A percentile compares a stretch with the other conserved stretches of the same genome.
These are phyloP conservation scores for Halictus ligatus DNA, from an alignment of 2,888 invertebrate species.

Conservation along the genomic window DNA sequence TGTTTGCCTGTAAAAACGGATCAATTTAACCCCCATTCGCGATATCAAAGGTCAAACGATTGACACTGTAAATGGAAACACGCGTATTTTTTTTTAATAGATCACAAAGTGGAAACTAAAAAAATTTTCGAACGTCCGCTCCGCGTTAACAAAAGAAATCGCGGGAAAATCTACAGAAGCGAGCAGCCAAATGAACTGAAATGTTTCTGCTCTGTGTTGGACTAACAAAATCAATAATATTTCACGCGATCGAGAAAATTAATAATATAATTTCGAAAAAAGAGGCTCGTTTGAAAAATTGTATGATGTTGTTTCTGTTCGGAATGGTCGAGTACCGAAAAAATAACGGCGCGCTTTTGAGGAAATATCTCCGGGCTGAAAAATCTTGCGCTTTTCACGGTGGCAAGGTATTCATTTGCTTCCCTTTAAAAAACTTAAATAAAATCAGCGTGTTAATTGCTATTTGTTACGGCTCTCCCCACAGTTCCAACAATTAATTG, in stretches of 20 bases:
- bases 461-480: background rate
- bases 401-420: background rate
- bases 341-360: constrained; percentile 15
- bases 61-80: background rate
- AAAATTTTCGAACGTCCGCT: background rate
- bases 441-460: background rate
- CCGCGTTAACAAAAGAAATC: background rate
- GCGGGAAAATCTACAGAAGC: background rate
- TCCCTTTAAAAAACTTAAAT: background rate
- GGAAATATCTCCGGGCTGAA: constrained; percentile 9
- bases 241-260: constrained; percentile 9
- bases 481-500: background rate
- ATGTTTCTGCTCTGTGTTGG: constrained; percentile 26
- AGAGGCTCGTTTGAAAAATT: constrained; percentile 8
- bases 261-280: constrained; percentile 28
- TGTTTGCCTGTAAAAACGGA: background rate
- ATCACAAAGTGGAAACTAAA: background rate
- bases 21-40: background rate
- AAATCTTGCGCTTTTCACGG: constrained; percentile 10
- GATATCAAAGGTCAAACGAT: background rate
- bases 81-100: background rate
- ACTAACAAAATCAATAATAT: constrained; percentile 29
- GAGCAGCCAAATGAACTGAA: background rate
- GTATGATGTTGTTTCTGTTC: constrained; percentile 9
- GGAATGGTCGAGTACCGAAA: background rate